Conservation (phyloP, 2,888 invertebrate species). For the Dolichopus griseipennis region DNA sequence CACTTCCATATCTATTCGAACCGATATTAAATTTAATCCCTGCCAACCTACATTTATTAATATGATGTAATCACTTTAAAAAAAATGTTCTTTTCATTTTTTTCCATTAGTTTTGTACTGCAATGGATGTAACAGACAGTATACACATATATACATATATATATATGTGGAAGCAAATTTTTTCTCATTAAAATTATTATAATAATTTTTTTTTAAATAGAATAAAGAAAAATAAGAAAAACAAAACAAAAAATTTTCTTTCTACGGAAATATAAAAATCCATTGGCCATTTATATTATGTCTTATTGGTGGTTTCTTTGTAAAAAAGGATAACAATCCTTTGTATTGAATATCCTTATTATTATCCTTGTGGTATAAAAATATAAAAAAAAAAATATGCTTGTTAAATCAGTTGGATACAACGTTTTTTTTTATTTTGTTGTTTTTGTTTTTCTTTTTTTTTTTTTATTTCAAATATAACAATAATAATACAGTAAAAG, state of each 20-base stretch:
- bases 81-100: too few relatives aligned
- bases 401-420: constrained; percentile 4
- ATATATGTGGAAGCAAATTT: not conserved
- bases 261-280: not conserved
- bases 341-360: not conserved
- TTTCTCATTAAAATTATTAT: not conserved
- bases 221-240: too few relatives aligned
- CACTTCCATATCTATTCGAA: too few relatives aligned
- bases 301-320: not conserved
- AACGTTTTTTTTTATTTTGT: not conserved
- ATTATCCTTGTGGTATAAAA: not conserved
- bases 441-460: too few relatives aligned
- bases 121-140: too few relatives aligned
- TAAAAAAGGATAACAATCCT: not conserved
- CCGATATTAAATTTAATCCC: too few relatives aligned
- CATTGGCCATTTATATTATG: not conserved
- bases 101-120: too few relatives aligned
- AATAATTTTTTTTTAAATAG: constrained; percentile 6
- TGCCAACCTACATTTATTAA: too few relatives aligned
- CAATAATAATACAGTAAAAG: not conserved
- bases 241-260: not conserved
- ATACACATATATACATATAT: too few relatives aligned
- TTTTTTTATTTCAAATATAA: not conserved
- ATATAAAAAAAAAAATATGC: not conserved
- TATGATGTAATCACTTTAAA: too few relatives aligned